Evolutionary conservation across 2,113 vertebrate species (phyloP).

Genomic region (Strigops habroptila): DNA sequence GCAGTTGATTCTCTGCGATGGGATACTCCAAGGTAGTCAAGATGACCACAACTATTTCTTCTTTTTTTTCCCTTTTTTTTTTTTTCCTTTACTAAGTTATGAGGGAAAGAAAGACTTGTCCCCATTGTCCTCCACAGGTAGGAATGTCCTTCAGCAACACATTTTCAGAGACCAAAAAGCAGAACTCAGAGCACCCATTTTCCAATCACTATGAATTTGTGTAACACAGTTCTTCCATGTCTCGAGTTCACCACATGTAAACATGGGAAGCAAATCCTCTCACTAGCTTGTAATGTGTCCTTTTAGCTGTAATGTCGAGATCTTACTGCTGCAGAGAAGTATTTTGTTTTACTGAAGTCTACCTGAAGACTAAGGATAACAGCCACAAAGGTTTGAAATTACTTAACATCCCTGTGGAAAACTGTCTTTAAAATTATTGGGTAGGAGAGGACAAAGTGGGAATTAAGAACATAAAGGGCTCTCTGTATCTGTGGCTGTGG

Average conservation of each 20-base stretch:
- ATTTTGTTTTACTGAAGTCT: neutral
- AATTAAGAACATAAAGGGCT: conserved; percentile 1
- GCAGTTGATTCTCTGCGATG: neutral
- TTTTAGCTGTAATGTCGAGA: neutral
- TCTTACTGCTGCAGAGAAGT: neutral
- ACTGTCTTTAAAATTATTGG: neutral
- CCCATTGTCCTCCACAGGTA: neutral
- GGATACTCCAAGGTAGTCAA: neutral
- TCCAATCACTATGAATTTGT: neutral
- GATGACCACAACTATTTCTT: neutral
- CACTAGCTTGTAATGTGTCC: neutral
- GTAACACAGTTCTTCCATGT: neutral
- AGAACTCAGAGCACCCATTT: neutral
- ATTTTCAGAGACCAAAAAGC: neutral
- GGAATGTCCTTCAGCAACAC: neutral
- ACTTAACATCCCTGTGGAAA: neutral
- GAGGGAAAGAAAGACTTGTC: neutral
- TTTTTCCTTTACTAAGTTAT: neutral
- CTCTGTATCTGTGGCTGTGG: neutral
- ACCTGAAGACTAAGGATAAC: neutral
- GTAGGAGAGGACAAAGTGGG: neutral
- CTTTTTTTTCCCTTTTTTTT: neutral
- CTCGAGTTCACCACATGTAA: neutral
- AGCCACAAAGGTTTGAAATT: neutral
- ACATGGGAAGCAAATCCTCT: neutral